Conservation (phyloP, 2,113 vertebrate genomes). For the Syrrhaptes paradoxus region DNA sequence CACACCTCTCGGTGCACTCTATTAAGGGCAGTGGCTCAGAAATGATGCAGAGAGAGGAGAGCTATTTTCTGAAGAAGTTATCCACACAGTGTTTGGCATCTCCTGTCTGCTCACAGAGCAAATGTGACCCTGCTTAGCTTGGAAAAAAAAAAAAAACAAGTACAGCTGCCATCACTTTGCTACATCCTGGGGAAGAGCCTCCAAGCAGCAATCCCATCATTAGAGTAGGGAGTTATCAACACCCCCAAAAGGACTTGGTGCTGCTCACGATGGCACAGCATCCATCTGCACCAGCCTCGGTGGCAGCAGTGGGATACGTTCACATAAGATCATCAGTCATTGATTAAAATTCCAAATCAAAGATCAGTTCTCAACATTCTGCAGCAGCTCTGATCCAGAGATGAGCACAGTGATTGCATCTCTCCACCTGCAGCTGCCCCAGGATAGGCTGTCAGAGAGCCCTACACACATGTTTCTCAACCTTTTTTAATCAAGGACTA, state of each 20-base stretch:
- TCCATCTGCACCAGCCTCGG: too few relatives aligned
- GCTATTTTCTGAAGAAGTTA: neutral
- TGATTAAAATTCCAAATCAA: neutral
- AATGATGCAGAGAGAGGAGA: neutral
- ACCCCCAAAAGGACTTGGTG: neutral
- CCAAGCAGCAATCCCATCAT: neutral
- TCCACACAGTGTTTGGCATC: neutral
- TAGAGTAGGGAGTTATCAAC: neutral
- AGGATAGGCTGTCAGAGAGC: neutral
- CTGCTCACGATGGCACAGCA: neutral
- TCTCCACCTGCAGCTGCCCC: neutral
- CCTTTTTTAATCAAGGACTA: neutral
- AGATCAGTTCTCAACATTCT: neutral
- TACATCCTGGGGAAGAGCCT: neutral
- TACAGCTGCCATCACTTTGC: neutral
- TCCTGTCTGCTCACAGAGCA: neutral
- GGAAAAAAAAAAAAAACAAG: neutral
- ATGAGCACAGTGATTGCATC: neutral
- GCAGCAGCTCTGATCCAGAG: rapidly evolving
- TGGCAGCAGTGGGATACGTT: neutral
- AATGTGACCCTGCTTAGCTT: neutral
- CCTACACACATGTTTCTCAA: neutral
- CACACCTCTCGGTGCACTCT: neutral
- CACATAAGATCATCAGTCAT: neutral
- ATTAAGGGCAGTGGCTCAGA: neutral